phyloP scores from a whole-genome alignment of 2,888 invertebrate species.

The Perizoma affinitatum region DNA sequence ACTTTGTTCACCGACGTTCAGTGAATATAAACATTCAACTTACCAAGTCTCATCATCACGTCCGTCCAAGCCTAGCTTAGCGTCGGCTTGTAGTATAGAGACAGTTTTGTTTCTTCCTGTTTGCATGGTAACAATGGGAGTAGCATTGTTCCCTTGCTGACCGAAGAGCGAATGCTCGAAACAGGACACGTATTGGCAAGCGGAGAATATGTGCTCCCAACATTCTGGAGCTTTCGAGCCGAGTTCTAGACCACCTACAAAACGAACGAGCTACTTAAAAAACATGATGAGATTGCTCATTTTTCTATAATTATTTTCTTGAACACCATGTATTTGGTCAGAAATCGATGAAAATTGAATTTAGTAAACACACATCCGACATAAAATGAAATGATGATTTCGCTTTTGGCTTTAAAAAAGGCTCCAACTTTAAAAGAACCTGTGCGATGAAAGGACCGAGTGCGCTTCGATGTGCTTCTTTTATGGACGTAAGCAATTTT shows the following conservation, averaged over 20 bases:
- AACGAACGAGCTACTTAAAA: background rate
- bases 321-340: no score
- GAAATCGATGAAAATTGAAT: no score
- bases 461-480: no score
- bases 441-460: no score
- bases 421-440: no score
- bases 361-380: no score
- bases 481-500: no score
- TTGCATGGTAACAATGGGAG: conserved; percentile 87
- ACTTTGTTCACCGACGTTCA: no score
- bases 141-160: conserved; percentile 88
- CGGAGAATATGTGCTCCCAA: conserved; percentile 98
- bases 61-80: conserved; percentile 79
- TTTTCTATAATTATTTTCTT: no score
- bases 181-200: conserved; percentile 96
- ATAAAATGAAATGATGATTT: no score
- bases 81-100: conserved; percentile 84
- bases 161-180: conserved; percentile 96
- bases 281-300: no score
- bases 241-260: conserved; percentile 90
- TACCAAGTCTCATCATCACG: conserved; percentile 91
- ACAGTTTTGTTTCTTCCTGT: conserved; percentile 85
- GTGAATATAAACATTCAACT: conserved; percentile 33
- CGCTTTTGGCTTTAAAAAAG: no score
- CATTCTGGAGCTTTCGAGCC: conserved; percentile 97